Conservation (phyloP, 2,113 vertebrate species). For the Esox niger region DNA sequence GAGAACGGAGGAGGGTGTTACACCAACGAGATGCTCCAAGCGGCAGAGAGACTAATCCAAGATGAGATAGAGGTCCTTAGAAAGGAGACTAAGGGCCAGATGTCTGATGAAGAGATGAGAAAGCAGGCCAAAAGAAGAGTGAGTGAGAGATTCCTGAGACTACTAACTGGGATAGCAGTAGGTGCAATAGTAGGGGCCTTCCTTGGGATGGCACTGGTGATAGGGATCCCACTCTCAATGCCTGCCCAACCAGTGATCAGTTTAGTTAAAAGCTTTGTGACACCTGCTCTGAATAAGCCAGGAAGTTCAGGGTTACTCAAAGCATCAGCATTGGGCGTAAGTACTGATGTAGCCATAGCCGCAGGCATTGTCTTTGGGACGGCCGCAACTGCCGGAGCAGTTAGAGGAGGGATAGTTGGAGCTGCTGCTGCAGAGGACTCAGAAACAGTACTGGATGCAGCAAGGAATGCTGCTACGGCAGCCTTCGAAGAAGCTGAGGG, state of each 20-base stretch:
- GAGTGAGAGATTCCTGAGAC: background rate
- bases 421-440: background rate
- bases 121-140: background rate
- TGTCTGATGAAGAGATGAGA: background rate
- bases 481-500: background rate
- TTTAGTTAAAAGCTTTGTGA: no score
- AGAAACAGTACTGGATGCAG: background rate
- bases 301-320: no score
- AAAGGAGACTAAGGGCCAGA: background rate
- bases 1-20: slow-evolving; percentile 15
- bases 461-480: background rate
- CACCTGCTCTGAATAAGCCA: no score
- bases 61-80: background rate
- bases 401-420: background rate
- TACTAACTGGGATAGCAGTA: background rate
- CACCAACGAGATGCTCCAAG: slow-evolving; percentile 13
- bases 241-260: no score
- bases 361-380: background rate
- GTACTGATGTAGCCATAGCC: no score
- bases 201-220: background rate
- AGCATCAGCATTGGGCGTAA: background rate
- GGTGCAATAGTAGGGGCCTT: background rate
- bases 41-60: background rate
- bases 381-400: background rate
- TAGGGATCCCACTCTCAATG: no score